phyloP scores from a whole-genome alignment of 2,113 vertebrate genomes.

The Festucalex cinctus region DNA sequence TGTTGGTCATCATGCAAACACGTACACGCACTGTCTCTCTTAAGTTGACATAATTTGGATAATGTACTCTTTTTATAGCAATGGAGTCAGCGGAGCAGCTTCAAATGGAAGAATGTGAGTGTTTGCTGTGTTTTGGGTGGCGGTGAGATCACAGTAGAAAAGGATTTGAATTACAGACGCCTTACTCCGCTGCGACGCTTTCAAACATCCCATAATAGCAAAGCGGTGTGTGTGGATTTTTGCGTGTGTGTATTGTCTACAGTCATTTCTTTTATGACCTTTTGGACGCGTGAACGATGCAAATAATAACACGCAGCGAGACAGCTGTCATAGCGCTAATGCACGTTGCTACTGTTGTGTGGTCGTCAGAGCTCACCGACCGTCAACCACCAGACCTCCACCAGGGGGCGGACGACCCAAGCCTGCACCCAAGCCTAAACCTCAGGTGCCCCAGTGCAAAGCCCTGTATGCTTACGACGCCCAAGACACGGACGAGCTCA shows the following conservation, averaged over 20 bases:
- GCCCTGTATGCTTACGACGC: conserved; percentile 95
- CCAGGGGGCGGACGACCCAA: conserved; percentile 92
- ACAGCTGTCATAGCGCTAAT: not conserved
- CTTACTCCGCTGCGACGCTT: not conserved
- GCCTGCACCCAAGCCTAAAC: conserved; percentile 94
- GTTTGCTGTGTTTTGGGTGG: conserved; percentile 61
- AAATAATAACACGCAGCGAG: too few relatives aligned
- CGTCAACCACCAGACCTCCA: conserved; percentile 78
- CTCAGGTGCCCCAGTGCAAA: conserved; percentile 93
- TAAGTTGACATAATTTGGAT: conserved; percentile 62
- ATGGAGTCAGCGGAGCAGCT: conserved; percentile 64
- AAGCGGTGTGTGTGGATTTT: not conserved
- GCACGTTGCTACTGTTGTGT: not conserved
- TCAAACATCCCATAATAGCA: not conserved
- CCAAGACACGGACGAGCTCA: conserved; percentile 98
- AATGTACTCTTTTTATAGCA: conserved; percentile 74
- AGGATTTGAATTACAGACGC: not conserved
- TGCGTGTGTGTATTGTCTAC: not conserved
- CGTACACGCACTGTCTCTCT: conserved; percentile 37
- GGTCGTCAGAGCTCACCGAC: conserved; percentile 78
- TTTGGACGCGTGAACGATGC: too few relatives aligned
- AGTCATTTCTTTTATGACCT: too few relatives aligned
- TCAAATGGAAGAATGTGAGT: conserved; percentile 77
- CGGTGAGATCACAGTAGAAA: conserved; percentile 26
- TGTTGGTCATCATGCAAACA: not conserved